Percentiles rank a stretch among this genome's conserved stretches.
Evolutionary conservation across 2,888 invertebrate genomes (phyloP).

Genomic region (Quadroppia sp.): DNA sequence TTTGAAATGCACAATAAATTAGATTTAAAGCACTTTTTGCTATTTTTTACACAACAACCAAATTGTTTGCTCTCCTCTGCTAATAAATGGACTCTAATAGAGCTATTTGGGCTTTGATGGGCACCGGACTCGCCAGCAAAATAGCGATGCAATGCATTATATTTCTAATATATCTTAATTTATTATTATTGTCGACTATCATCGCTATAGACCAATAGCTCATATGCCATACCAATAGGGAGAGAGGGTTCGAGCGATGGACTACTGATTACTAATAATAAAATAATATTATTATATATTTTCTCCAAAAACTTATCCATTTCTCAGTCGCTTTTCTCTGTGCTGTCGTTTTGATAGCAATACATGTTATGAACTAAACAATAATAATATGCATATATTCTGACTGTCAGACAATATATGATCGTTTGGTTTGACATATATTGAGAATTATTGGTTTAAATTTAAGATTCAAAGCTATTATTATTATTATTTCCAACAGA

Average conservation of each 20-base stretch:
- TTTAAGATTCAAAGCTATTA: background rate
- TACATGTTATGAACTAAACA: slow-evolving; percentile 22
- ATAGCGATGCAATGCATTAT: slow-evolving; percentile 2
- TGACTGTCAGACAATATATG: background rate
- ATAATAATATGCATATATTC: slow-evolving; percentile 17
- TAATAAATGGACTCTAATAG: slow-evolving; percentile 25
- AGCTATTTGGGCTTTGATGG: slow-evolving; percentile 3
- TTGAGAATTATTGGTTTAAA: slow-evolving; percentile 20
- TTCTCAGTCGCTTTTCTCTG: background rate
- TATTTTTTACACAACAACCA: slow-evolving; percentile 7
- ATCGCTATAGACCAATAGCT: background rate
- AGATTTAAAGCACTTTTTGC: slow-evolving; percentile 24
- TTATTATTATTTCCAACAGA: background rate
- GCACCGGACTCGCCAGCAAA: background rate
- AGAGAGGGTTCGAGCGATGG: slow-evolving; percentile 1
- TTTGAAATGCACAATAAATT: slow-evolving; percentile 8
- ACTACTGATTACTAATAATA: slow-evolving; percentile 25
- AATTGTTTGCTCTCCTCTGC: slow-evolving; percentile 24
- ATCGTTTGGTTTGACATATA: slow-evolving; percentile 16
- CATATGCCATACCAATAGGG: background rate
- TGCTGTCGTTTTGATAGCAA: background rate
- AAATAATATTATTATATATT: slow-evolving; percentile 8
- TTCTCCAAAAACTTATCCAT: too few species aligned
- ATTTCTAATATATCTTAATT: slow-evolving; percentile 23
- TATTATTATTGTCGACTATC: slow-evolving; percentile 20